Evolutionary conservation across 1,140 invertebrate genomes (phyloP).

Genomic region (Reticulitermes speratus): DNA sequence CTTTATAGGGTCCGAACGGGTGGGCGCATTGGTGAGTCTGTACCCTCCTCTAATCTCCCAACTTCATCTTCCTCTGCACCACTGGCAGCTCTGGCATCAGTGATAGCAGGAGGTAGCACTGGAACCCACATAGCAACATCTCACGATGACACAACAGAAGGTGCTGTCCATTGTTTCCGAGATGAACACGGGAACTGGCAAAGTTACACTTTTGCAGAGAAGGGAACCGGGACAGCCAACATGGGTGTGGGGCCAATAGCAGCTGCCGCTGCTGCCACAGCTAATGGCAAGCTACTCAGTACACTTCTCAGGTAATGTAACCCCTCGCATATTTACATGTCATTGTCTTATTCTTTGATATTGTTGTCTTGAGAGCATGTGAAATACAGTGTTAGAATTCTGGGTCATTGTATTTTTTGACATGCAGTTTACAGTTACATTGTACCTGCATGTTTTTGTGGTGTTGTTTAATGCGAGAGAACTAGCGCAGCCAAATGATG

Average conservation of each 20-base stretch:
- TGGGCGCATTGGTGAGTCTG: neutral
- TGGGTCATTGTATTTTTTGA: neutral
- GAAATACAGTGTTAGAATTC: neutral
- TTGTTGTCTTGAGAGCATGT: neutral
- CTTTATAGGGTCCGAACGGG: neutral
- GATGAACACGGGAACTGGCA: conserved; percentile 59
- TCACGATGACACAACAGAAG: conserved; percentile 84
- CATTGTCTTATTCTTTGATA: too few relatives aligned
- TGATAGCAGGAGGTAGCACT: conserved; percentile 35
- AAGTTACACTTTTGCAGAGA: conserved; percentile 87
- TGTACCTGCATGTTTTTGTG: neutral
- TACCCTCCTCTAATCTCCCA: neutral
- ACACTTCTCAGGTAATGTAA: conserved; percentile 37
- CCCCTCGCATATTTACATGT: neutral
- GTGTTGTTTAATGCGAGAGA: neutral
- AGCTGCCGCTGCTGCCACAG: conserved; percentile 38
- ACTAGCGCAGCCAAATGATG: neutral
- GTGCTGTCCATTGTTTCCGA: conserved; percentile 81
- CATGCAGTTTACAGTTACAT: neutral
- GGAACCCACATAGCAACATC: conserved; percentile 74
- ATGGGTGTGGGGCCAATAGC: conserved; percentile 47
- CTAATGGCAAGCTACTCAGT: conserved; percentile 37
- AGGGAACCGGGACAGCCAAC: conserved; percentile 57
- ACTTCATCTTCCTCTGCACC: neutral
- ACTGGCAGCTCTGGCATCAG: conserved; percentile 35